phyloP scores from a whole-genome alignment of 2,888 invertebrate species.

The Keiferia lycopersicella region DNA sequence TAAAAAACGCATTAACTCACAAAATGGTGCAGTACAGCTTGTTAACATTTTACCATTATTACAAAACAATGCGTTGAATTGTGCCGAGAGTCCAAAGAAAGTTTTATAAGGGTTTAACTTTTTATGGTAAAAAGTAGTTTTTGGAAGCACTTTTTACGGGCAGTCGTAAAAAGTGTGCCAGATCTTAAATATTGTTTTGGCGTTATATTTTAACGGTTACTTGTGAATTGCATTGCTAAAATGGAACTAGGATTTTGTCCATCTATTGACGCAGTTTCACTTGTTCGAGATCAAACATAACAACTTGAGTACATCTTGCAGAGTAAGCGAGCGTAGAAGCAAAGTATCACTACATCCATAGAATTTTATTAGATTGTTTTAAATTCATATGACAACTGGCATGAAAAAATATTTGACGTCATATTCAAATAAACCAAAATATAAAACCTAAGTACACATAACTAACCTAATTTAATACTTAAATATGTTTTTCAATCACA shows the following conservation, averaged over 20 bases:
- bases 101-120: constrained; percentile 26
- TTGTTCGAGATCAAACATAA: no score
- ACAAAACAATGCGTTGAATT: constrained; percentile 19
- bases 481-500: not conserved
- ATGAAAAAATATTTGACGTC: no score
- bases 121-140: constrained; percentile 14
- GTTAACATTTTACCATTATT: constrained; percentile 18
- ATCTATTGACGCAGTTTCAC: no score
- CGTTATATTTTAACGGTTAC: not conserved
- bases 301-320: no score
- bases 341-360: no score
- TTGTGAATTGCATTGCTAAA: not conserved
- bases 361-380: no score
- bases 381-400: no score
- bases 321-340: no score
- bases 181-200: not conserved
- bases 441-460: no score
- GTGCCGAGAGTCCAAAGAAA: constrained; percentile 23
- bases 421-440: no score
- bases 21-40: constrained; percentile 11
- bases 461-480: no score
- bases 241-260: not conserved
- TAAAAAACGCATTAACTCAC: constrained; percentile 18
- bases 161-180: constrained; percentile 13
- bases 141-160: constrained; percentile 9